phyloP scores from a whole-genome alignment of 2,113 vertebrate species.

The Brachypteracias leptosomus region DNA sequence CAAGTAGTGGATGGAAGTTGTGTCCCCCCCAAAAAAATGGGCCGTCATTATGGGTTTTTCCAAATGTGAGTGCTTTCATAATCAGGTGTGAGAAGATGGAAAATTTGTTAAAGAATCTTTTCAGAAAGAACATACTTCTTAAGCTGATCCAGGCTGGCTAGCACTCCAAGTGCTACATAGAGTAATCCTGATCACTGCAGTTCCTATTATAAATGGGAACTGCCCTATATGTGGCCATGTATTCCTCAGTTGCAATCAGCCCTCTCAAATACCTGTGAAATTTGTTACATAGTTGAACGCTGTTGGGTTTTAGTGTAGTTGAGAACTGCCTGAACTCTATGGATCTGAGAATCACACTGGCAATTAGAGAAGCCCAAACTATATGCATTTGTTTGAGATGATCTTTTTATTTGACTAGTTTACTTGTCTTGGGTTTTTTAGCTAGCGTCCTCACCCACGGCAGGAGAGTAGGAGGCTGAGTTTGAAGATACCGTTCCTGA shows the following conservation, averaged over 20 bases:
- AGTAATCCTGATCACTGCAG: background rate
- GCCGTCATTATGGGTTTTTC: background rate
- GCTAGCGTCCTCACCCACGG: accelerated
- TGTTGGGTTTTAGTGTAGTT: background rate
- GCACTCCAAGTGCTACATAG: background rate
- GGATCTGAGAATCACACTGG: background rate
- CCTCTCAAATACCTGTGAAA: background rate
- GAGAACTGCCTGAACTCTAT: background rate
- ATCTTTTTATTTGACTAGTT: background rate
- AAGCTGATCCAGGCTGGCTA: background rate
- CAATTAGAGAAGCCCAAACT: background rate
- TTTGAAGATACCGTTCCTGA: background rate
- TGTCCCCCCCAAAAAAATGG: background rate
- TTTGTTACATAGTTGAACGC: accelerated
- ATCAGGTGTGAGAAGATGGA: background rate
- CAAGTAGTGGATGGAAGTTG: background rate
- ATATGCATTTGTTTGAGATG: background rate
- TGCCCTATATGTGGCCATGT: background rate
- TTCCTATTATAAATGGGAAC: background rate
- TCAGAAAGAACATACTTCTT: background rate
- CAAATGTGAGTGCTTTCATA: background rate
- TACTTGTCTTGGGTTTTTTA: background rate
- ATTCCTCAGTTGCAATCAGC: background rate
- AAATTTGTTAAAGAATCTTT: background rate
- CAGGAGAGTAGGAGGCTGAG: background rate